A percentile compares a stretch with the other conserved stretches of the same genome.
These are phyloP conservation scores for Drosophila quinaria DNA, from an alignment of 2,888 invertebrate genomes.

Conservation along the genomic window DNA sequence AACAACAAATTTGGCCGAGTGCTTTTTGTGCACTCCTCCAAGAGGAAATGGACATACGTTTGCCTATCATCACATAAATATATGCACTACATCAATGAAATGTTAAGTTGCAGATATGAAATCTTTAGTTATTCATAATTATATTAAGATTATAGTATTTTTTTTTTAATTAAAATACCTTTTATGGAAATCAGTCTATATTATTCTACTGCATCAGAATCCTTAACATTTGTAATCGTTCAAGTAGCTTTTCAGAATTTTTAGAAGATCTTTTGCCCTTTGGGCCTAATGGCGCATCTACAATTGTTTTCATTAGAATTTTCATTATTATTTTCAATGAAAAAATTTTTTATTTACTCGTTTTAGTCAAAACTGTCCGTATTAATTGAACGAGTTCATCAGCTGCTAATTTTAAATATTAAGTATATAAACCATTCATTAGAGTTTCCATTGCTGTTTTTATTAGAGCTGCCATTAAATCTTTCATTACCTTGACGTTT, in stretches of 20 bases:
- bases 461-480: neutral
- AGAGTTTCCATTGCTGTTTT: neutral
- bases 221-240: neutral
- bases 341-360: neutral
- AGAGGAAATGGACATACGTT: neutral
- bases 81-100: neutral
- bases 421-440: no score
- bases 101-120: neutral
- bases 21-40: conserved; percentile 11
- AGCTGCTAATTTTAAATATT: no score
- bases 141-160: neutral
- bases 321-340: neutral
- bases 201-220: neutral
- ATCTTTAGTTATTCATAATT: conserved; percentile 1
- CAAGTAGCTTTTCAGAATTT: no score
- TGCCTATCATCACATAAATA: conserved; percentile 6
- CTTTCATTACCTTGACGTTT: no score
- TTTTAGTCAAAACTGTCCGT: neutral
- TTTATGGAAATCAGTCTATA: neutral
- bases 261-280: neutral
- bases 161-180: neutral
- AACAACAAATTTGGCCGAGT: conserved; percentile 22
- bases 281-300: neutral
- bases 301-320: neutral
- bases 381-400: no score